phyloP scores from a whole-genome alignment of 2,888 invertebrate genomes.

The Acleris sparsana region DNA sequence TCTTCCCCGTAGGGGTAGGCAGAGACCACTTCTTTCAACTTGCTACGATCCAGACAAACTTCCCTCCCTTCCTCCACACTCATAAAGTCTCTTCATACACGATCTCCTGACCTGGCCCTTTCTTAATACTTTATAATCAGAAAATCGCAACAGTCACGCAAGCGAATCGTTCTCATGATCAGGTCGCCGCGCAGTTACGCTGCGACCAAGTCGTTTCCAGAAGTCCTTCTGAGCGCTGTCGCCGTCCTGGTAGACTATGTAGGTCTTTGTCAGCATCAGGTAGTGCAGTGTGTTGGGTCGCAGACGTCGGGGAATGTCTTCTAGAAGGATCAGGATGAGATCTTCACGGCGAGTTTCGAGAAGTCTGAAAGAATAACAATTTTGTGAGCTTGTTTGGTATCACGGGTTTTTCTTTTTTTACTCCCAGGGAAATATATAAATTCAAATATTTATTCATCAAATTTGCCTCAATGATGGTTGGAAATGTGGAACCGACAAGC shows the following conservation, averaged over 20 bases:
- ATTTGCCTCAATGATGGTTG: too few species aligned
- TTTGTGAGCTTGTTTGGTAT: too few species aligned
- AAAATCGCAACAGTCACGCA: slow-evolving; percentile 46
- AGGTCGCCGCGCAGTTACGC: slow-evolving; percentile 56
- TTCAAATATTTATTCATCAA: too few species aligned
- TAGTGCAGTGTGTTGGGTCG: slow-evolving; percentile 86
- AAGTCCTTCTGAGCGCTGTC: slow-evolving; percentile 59
- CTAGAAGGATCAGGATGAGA: slow-evolving; percentile 85
- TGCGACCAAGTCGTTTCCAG: slow-evolving; percentile 74
- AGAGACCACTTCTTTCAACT: too few species aligned
- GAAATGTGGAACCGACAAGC: too few species aligned
- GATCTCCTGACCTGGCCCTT: neutral
- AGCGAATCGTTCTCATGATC: slow-evolving; percentile 61
- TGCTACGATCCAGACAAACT: too few species aligned
- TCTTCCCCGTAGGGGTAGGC: too few species aligned
- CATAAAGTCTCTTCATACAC: neutral
- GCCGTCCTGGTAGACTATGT: slow-evolving; percentile 85
- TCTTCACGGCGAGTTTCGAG: slow-evolving; percentile 85
- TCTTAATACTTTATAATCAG: neutral
- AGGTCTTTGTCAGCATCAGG: slow-evolving; percentile 87
- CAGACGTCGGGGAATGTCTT: slow-evolving; percentile 84
- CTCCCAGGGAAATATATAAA: too few species aligned
- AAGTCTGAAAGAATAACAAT: slow-evolving; percentile 73
- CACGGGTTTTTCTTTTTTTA: too few species aligned
- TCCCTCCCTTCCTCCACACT: neutral